Base-by-base conservation (phyloP, 2,113 vertebrate genomes). In the Lasiurus cinereus region DNA sequence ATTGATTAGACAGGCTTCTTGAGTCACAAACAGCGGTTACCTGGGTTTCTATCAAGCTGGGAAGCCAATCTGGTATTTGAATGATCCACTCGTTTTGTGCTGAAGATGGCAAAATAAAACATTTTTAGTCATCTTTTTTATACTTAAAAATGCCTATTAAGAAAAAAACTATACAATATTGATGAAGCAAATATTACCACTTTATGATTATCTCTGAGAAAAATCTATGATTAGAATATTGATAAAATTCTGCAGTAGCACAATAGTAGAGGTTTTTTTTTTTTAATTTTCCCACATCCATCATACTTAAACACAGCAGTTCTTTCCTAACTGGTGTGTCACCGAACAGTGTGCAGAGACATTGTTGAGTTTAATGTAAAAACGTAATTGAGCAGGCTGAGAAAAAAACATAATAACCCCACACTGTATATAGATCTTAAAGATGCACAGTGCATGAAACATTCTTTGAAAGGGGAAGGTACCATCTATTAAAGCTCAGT, bases 31-130 rank as follows among this genome's bases (percentile, higher is more conserved):
- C 11, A 29, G 83, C 90, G 79, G 62, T 91, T 97, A 99, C 99
- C 99, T 99, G 99, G 99, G 97, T 99, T 99, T 97, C 99, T 98
- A 98, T 99, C 99, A 93, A 99, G 99, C 95, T 99, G 99, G 0
- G 99, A 99, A 96, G 99, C 99, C 97, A 99, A 96, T 97, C 99
- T 98, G 82, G 99, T 99, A 97, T 99, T 99, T 94, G 99, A 99
- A 97, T 99, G 99, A 97, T 99, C 99, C 93, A 99, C 99, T 94
- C 99, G 98, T 88, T 99, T 99, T 91, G 99, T 99, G 96, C 99
- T 99, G 85, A 82, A 98, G 95, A 90, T 24, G 46, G 97, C n/a
- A 96, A 97, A 96, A 97, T 7, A 84, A 95, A 95, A 80, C 11
- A 97, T 50, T 83, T n/a, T 96, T 70, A 97, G 83, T 16, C 87